Percentiles rank a stretch among this genome's conserved stretches.
Conservation (phyloP, 2,797 vertebrate genomes). For the Pseudochaenichthys georgianus region DNA sequence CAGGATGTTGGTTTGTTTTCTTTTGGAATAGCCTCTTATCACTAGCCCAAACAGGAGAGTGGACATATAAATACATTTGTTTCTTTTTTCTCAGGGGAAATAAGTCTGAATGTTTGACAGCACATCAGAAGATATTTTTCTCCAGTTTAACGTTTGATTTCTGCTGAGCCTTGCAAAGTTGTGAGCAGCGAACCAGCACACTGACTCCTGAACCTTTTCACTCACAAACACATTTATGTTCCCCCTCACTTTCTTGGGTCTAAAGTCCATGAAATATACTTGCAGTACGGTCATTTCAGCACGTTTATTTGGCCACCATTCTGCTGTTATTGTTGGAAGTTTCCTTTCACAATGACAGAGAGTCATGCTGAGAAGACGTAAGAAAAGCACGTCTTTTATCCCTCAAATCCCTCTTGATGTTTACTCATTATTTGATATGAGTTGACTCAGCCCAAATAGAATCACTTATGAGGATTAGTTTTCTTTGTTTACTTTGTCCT, state of each 20-base stretch:
- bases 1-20: neutral
- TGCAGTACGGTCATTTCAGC: neutral
- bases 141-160: constrained; percentile 32
- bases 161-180: constrained; percentile 16
- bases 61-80: neutral
- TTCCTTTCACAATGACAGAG: constrained; percentile 12
- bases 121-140: constrained; percentile 9
- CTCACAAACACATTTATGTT: constrained; percentile 8
- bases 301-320: neutral
- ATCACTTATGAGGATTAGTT: constrained; percentile 71
- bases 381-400: constrained; percentile 40
- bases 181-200: constrained; percentile 26
- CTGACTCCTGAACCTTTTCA: constrained; percentile 25
- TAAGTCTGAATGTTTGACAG: constrained; percentile 16
- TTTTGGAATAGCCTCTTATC: neutral
- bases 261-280: neutral
- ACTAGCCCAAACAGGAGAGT: neutral
- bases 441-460: constrained; percentile 62
- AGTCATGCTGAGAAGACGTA: constrained; percentile 26
- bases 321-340: neutral
- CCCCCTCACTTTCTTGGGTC: neutral
- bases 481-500: constrained; percentile 29
- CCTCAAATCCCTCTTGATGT: constrained; percentile 32
- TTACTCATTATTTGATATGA: constrained; percentile 68
- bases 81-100: constrained; percentile 3